Base-by-base conservation (phyloP, 1,140 invertebrate genomes). In the Drosophila sproati region DNA sequence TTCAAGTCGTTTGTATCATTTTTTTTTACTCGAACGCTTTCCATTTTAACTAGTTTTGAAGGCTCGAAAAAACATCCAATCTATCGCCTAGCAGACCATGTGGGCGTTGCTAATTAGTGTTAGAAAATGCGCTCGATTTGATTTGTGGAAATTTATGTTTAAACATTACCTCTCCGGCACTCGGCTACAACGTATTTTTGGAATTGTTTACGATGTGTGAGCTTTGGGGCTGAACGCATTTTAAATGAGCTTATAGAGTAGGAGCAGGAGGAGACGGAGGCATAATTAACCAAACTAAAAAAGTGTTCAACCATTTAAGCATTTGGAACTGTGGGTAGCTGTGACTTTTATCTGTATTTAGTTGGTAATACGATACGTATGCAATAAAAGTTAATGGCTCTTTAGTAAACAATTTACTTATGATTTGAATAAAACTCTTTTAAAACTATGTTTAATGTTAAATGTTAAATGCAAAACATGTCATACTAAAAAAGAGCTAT, bases 111-210 rank as follows among this genome's bases (percentile, higher is more conserved):
- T 89, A 87, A 89, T 87, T 89, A 87, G 85, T 77, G 73, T 66
- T 77, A 71, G 75, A 87, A 86, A 88, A 88, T 87, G 83, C 64
- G 85, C 85, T 83, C 85, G 77, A 87, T 87, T 89, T 87, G 83
- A 89, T 87, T 87, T 89, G 83, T 89, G 77, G 67, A 83, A 87
- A 87, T 87, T 87, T 87, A 87, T 87, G 83, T 77, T 88, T 66
- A 62, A 67, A 61, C 68, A 76, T 82, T 79, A 52, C 56, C 60
- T 60, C 73, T 71, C 66, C n/a, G 34, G 39, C 55, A 60, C 37
- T 68, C 29, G 50, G 48, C 48, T 20, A 43, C 45, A 45, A 56
- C 12, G 51, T 78, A 74, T 77, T 73, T 82, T 54, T 45, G 41
- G 45, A 48, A 51, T 89, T 55, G 83, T 87, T 87, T 87, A 87